Conservation (phyloP, 1,140 invertebrate genomes). For the Bombus difficillimus region DNA sequence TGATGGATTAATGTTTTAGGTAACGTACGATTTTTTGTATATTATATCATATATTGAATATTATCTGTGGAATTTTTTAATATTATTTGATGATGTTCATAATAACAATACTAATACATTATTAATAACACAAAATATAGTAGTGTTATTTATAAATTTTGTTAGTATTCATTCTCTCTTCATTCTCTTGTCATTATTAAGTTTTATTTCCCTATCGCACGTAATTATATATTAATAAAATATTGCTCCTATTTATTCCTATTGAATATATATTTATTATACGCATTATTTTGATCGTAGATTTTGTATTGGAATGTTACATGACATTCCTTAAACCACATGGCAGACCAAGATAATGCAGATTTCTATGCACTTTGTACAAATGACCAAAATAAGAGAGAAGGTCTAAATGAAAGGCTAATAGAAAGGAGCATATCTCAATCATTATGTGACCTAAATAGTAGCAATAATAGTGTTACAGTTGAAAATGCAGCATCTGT, state of each 20-base stretch:
- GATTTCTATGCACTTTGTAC: slow-evolving; percentile 53
- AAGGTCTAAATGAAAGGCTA: slow-evolving; percentile 75
- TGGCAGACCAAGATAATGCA: slow-evolving; percentile 43
- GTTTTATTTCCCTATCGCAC: neutral
- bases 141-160: neutral
- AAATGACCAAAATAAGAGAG: slow-evolving; percentile 71
- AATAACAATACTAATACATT: neutral
- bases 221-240: neutral
- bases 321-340: slow-evolving; percentile 57
- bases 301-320: slow-evolving; percentile 32
- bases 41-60: neutral
- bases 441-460: slow-evolving; percentile 62
- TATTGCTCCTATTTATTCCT: neutral
- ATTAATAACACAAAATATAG: neutral
- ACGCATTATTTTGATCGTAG: slow-evolving; percentile 28
- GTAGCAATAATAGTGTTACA: slow-evolving; percentile 68
- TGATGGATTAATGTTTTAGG: slow-evolving; percentile 53
- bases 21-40: slow-evolving; percentile 26
- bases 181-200: neutral
- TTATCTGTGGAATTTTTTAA: neutral
- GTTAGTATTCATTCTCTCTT: neutral
- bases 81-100: neutral
- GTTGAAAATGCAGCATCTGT: slow-evolving; percentile 51
- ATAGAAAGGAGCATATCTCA: slow-evolving; percentile 64
- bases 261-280: neutral